Base-by-base conservation (phyloP, 2,113 vertebrate genomes). In the Parus major region DNA sequence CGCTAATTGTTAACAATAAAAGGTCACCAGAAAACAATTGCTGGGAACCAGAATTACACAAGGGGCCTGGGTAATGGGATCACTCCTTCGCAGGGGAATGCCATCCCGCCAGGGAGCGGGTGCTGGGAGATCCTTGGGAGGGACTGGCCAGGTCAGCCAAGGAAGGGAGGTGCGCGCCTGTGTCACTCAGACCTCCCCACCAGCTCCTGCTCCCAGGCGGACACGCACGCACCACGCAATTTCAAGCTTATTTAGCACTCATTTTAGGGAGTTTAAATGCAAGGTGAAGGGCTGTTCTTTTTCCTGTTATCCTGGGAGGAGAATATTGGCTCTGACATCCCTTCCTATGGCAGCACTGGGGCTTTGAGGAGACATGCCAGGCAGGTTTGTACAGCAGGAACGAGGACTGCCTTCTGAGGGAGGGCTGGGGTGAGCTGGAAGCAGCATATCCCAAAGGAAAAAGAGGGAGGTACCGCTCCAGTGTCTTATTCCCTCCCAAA, bases 11-110 rank as follows among this genome's bases (percentile, higher is more conserved):
- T 96, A 96, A 96, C 96, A 96, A 97, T 96, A 86, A 97, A 97
- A 97, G 96, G 96, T 96, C 96, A 96, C 94, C 93, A 96, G 94
- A 95, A 95, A 96, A 96, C 94, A 97, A 96, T 97, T 86, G 90
- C 94, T 96, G 93, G 94, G 96, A 97, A 96, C 82, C 76, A 94
- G 72, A 86, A 90, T 96, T 96, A 93, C 90, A 90, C 95, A 90
- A 88, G 92, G 85, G 94, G 88, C 90, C 82, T 6, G 88, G 85
- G 92, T 90, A 92, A 93, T 65, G 80, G 0, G 52, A 94, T 81
- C 85, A 28, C 41, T 92, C 71, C 85, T 94, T 90, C 2, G 24
- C 18, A 0, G 63, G 82, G 86, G 92, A 97, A 95, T 96, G 93
- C 92, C 90, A 94, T 88, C 92, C 76, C 4, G 3, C 50, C 36